Conservation (phyloP, 2,888 invertebrate species). For the Hyposoter dolosus region DNA sequence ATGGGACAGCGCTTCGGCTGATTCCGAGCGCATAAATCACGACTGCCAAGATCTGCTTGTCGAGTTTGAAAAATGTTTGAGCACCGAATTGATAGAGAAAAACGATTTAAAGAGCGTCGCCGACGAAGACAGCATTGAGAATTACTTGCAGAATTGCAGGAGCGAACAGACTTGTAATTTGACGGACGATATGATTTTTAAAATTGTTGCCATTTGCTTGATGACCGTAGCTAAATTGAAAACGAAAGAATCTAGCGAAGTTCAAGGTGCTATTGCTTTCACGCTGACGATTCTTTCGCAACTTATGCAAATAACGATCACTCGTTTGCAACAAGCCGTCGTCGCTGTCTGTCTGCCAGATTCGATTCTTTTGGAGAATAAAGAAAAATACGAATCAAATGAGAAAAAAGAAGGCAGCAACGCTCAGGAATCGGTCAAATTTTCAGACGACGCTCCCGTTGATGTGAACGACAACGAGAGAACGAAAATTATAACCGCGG, state of each 20-base stretch:
- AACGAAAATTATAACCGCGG: conserved; percentile 3
- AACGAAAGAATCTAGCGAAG: conserved; percentile 90
- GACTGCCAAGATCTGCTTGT: conserved; percentile 80
- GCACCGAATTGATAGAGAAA: conserved; percentile 70
- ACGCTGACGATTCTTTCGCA: conserved; percentile 93
- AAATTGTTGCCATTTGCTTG: conserved; percentile 92
- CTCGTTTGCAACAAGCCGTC: conserved; percentile 79
- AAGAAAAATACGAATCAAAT: conserved; percentile 51
- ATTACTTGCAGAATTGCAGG: conserved; percentile 78
- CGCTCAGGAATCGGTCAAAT: neutral
- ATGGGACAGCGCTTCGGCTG: conserved; percentile 80
- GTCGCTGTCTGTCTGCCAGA: conserved; percentile 80
- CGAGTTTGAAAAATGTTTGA: conserved; percentile 80
- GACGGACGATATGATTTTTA: conserved; percentile 89
- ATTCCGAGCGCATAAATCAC: conserved; percentile 80
- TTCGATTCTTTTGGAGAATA: conserved; percentile 49
- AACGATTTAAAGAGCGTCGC: conserved; percentile 65
- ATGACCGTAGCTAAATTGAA: conserved; percentile 92
- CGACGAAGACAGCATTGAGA: conserved; percentile 76
- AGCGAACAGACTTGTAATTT: conserved; percentile 74
- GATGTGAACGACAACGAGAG: conserved; percentile 53
- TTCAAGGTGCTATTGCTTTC: conserved; percentile 94
- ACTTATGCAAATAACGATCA: conserved; percentile 86
- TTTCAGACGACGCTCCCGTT: conserved; percentile 31
- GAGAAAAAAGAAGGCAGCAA: conserved; percentile 24